Evolutionary conservation across 2,797 vertebrate genomes (phyloP).

Genomic region (Spondyliosoma cantharus): DNA sequence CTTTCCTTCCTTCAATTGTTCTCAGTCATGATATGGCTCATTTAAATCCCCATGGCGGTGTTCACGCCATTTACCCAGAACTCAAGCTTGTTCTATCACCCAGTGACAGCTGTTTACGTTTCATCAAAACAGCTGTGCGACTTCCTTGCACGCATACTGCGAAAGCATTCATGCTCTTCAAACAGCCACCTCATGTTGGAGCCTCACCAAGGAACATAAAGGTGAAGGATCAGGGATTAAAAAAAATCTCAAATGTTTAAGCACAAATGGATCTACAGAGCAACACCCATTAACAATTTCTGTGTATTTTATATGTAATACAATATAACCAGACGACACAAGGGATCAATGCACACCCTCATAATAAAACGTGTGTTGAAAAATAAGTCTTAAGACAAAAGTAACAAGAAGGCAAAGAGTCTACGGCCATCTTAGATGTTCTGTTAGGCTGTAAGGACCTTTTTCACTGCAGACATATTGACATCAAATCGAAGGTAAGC

Average conservation of each 20-base stretch:
- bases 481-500: no score
- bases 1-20: conserved; percentile 81
- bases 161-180: neutral
- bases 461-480: no score
- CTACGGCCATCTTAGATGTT: neutral
- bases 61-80: conserved; percentile 48
- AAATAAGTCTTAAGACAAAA: neutral
- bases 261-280: neutral
- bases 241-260: neutral
- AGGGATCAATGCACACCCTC: neutral
- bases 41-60: conserved; percentile 38
- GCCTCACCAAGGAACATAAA: neutral
- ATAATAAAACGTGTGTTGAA: neutral
- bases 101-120: conserved; percentile 52
- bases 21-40: conserved; percentile 52
- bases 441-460: no score
- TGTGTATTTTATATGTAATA: neutral
- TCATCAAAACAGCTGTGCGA: conserved; percentile 21
- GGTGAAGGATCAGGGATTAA: neutral
- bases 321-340: neutral
- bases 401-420: neutral
- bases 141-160: neutral
- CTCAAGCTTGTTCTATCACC: conserved; percentile 12
- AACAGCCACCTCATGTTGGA: conserved; percentile 14
- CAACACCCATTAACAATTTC: neutral